Evolutionary conservation across 2,113 vertebrate genomes (phyloP).

Genomic region (Actenoides lindsayi): DNA sequence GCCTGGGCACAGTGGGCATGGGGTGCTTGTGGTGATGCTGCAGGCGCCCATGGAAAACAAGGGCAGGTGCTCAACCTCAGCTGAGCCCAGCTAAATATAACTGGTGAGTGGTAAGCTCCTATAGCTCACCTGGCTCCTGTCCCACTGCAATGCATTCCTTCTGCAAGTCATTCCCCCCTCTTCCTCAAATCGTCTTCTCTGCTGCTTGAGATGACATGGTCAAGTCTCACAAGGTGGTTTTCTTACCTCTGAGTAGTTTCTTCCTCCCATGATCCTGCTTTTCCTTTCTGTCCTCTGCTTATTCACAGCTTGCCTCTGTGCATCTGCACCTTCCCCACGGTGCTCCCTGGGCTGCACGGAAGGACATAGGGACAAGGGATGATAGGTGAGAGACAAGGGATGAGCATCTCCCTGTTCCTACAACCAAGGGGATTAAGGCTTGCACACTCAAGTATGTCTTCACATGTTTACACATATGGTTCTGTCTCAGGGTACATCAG

Average conservation of each 20-base stretch:
- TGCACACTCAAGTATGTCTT: background rate
- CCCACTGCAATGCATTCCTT: background rate
- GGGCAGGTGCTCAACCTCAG: accelerated
- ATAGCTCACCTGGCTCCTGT: accelerated
- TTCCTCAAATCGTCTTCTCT: background rate
- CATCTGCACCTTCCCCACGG: background rate
- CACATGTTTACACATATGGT: background rate
- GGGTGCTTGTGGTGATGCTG: background rate
- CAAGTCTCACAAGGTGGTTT: background rate
- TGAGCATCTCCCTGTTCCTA: background rate
- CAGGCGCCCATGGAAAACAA: accelerated
- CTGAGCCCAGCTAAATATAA: slow-evolving; percentile 4
- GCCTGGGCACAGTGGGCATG: accelerated
- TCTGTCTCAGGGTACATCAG: background rate
- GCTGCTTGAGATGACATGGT: background rate
- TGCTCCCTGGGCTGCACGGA: accelerated
- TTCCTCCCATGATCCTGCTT: background rate
- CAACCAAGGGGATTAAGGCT: background rate
- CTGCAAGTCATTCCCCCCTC: background rate
- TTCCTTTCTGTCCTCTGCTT: background rate
- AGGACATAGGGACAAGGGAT: background rate
- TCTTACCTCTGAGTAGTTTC: background rate
- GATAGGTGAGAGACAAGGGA: background rate
- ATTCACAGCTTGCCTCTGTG: background rate
- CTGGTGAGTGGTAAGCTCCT: background rate